phyloP scores from a whole-genome alignment of 2,113 vertebrate species.

The Isurus oxyrinchus region DNA sequence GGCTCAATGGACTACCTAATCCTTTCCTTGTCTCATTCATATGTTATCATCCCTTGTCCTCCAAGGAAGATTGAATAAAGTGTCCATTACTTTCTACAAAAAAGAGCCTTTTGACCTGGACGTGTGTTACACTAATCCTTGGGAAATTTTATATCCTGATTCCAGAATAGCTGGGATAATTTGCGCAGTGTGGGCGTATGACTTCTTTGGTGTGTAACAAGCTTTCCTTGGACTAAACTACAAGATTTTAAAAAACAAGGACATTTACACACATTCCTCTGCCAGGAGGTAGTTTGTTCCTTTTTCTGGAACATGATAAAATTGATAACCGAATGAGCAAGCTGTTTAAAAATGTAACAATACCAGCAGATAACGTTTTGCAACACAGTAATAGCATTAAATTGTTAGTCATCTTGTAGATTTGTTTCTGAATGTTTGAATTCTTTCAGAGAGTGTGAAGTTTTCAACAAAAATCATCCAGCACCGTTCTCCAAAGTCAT shows the following conservation, averaged over 20 bases:
- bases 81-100: conserved; percentile 84
- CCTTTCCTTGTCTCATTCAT: neutral
- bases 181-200: neutral
- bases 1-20: neutral
- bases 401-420: neutral
- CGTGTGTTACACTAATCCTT: conserved; percentile 80
- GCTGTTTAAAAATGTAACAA: neutral
- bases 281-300: neutral
- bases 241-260: too few relatives aligned
- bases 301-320: neutral
- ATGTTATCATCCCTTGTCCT: neutral
- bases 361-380: neutral
- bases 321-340: neutral
- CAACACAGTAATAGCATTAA: neutral
- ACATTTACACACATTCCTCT: neutral
- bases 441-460: conserved; percentile 80
- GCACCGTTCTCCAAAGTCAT: conserved; percentile 94
- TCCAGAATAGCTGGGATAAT: conserved; percentile 75
- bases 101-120: conserved; percentile 91
- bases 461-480: conserved; percentile 85
- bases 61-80: neutral
- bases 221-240: too few relatives aligned
- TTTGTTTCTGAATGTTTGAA: neutral
- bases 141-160: conserved; percentile 85
- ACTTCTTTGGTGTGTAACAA: neutral